Base-by-base conservation (phyloP, 2,797 vertebrate species). In the Lepidocolaptes lacrymiger region DNA sequence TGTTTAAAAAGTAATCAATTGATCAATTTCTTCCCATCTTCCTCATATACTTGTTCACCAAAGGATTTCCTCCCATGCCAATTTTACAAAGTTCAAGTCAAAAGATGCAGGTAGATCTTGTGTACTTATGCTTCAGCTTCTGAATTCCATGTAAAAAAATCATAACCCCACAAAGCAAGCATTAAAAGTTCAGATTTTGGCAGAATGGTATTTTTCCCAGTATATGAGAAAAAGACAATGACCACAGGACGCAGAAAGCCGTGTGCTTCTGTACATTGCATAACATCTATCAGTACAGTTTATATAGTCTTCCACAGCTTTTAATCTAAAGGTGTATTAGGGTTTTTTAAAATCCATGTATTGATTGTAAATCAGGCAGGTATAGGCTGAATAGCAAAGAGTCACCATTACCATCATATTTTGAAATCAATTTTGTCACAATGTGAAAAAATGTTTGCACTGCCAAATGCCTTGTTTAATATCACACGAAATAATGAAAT, bases 1-100 rank as follows among this genome's bases (percentile, higher is more conserved):
- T 86, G n/a, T 88, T 89, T 62, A 68, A 89, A 88, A 93, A 80
- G 24, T 84, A 81, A 80, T 88, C 44, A 94, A 13, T 63, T 77
- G 66, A 58, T 92, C 54, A 54, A 3, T 54, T 34, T 80, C 18
- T 91, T 78, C 51, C 62, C 10, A 64, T 84, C 48, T 86, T 22
- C 9, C 44, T 87, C 4, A 2, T 73, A 30, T 28, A 55, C 30
- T 58, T 89, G 39, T 82, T 93, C 59, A 92, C 82, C 56, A 72
- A 68, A 88, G 58, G 34, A 66, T 88, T 95, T 91, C 9, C 2
- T 92, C 26, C 64, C 46, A n/a, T 89, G 41, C 44, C 44, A 56
- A 0, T 88, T 89, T 88, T 88, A 56, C 34, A 83, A 94, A 94
- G 85, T 73, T 76, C 28, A 61, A 56, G 63, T 89, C 69, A 55